Evolutionary conservation across 2,113 vertebrate species (phyloP).

Genomic region (Lycocorax pyrrhopterus): DNA sequence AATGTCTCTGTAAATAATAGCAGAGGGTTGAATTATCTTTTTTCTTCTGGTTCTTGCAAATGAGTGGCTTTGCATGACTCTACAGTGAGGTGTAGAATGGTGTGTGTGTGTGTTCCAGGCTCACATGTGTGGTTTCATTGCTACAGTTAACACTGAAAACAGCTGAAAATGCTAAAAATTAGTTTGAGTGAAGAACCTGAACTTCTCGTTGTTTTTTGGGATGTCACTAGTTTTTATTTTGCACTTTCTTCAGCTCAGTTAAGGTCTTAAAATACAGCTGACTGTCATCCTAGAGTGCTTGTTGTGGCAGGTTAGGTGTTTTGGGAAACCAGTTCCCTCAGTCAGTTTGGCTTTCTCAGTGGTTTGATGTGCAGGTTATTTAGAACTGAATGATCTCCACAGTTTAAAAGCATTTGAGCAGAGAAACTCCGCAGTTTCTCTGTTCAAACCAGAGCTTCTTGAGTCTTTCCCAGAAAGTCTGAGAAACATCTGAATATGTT

Average conservation of each 20-base stretch:
- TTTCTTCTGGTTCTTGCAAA: not conserved
- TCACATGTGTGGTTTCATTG: not conserved
- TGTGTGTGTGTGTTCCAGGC: not conserved
- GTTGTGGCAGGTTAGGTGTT: not conserved
- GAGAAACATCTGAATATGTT: not conserved
- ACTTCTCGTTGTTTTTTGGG: not conserved
- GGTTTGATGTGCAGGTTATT: not conserved
- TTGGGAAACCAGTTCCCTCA: not conserved
- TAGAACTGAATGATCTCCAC: not conserved
- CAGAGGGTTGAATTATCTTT: not conserved
- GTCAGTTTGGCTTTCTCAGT: not conserved
- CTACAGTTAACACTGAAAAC: not conserved
- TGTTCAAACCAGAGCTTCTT: not conserved
- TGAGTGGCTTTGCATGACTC: not conserved
- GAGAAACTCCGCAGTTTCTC: not conserved
- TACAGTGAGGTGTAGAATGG: not conserved
- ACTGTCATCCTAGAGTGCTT: rapidly evolving
- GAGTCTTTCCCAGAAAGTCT: not conserved
- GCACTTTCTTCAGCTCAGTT: not conserved
- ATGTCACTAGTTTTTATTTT: not conserved
- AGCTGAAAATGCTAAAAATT: not conserved
- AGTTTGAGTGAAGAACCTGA: not conserved
- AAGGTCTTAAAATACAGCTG: not conserved
- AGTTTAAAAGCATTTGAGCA: not conserved
- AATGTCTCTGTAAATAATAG: not conserved